A percentile compares a stretch with the other conserved stretches of the same genome.
These are phyloP conservation scores for Caenorhabditis remanei DNA, from an alignment of 1,140 invertebrate species.

Conservation along the genomic window DNA sequence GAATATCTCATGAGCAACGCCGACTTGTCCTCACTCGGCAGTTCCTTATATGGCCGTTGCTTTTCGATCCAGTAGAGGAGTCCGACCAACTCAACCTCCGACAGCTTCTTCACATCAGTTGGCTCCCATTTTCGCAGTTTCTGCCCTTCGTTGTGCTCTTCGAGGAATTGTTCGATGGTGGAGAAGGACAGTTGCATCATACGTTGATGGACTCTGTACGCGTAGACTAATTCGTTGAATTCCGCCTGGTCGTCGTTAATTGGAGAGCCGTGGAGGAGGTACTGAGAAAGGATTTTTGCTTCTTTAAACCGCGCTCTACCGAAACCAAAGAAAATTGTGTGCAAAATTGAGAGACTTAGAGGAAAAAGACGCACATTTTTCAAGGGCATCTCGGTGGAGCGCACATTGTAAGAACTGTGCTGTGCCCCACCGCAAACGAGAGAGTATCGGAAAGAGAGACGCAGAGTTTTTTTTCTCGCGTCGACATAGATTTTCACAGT, in stretches of 20 bases:
- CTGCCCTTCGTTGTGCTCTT: slow-evolving; percentile 50
- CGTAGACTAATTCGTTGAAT: not conserved
- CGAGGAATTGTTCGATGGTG: slow-evolving; percentile 62
- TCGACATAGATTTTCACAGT: too few relatives aligned
- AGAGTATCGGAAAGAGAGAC: too few relatives aligned
- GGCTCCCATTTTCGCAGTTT: slow-evolving; percentile 61
- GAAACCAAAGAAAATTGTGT: too few relatives aligned
- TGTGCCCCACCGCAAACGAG: too few relatives aligned
- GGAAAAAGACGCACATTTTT: too few relatives aligned
- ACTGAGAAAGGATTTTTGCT: too few relatives aligned
- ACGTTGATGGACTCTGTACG: slow-evolving; percentile 52
- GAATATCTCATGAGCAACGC: slow-evolving; percentile 58
- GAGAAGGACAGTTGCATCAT: slow-evolving; percentile 62
- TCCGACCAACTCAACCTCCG: slow-evolving; percentile 58
- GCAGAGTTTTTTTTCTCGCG: too few relatives aligned
- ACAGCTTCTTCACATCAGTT: slow-evolving; percentile 60
- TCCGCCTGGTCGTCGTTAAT: not conserved
- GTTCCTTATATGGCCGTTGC: slow-evolving; percentile 55
- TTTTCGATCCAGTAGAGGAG: slow-evolving; percentile 67
- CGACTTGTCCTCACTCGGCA: slow-evolving; percentile 43
- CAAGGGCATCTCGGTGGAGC: too few relatives aligned
- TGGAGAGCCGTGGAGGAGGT: too few relatives aligned
- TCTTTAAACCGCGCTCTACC: too few relatives aligned
- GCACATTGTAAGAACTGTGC: too few relatives aligned
- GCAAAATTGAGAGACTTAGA: too few relatives aligned